Percentiles rank a stretch among this genome's conserved stretches.
phyloP scores from a whole-genome alignment of 2,888 invertebrate species.

The Metalampra italica region DNA sequence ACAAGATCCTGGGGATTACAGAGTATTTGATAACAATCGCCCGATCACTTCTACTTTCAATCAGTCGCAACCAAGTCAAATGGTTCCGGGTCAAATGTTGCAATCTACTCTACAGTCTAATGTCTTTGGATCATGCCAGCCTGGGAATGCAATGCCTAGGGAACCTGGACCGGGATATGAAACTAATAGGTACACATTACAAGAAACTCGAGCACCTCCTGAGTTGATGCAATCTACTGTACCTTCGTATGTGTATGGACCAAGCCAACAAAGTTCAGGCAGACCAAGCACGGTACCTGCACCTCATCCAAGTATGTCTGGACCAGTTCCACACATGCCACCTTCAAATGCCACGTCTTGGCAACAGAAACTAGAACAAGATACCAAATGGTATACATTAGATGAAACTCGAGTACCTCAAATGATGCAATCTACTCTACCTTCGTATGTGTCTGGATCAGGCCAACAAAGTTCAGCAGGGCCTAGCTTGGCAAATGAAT shows the following conservation, averaged over 20 bases:
- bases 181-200: background rate
- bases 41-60: background rate
- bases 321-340: background rate
- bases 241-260: too few species aligned
- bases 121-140: too few species aligned
- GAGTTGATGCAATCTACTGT: too few species aligned
- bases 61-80: background rate
- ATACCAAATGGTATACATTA: too few species aligned
- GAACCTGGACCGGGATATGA: background rate
- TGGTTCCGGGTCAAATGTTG: too few species aligned
- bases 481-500: background rate
- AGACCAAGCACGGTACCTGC: background rate
- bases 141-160: too few species aligned
- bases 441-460: background rate
- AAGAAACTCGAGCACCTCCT: background rate
- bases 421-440: background rate
- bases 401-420: background rate
- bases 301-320: too few species aligned
- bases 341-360: background rate
- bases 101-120: too few species aligned
- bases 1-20: background rate
- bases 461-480: background rate
- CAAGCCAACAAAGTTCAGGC: background rate
- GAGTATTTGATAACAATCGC: background rate
- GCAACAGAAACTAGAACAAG: background rate